Evolutionary conservation across 2,888 invertebrate genomes (phyloP).

Genomic region (Notodonta dromedarius): DNA sequence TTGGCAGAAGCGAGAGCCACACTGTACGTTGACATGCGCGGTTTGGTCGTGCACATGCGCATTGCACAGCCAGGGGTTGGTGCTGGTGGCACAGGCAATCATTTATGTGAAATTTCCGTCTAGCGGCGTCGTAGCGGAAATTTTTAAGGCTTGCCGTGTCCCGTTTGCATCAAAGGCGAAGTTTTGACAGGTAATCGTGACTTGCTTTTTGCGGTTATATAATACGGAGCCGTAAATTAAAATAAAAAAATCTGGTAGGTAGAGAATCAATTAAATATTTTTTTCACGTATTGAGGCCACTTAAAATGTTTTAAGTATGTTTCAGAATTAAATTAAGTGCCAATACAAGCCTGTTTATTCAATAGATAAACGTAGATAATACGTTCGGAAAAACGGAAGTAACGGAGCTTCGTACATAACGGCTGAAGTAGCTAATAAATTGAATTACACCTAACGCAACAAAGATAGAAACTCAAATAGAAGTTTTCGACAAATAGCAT

Average conservation of each 20-base stretch:
- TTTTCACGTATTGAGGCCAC: too few relatives aligned
- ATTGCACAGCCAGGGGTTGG: constrained; percentile 20
- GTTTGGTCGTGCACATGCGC: constrained; percentile 60
- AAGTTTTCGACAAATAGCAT: background rate
- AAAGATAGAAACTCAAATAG: background rate
- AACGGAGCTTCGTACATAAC: too few relatives aligned
- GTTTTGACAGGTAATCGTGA: constrained; percentile 45
- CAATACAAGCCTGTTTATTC: too few relatives aligned
- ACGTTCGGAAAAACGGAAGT: too few relatives aligned
- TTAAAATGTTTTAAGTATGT: too few relatives aligned
- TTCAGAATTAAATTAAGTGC: too few relatives aligned
- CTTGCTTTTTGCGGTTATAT: constrained; percentile 18
- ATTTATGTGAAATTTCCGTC: constrained; percentile 73
- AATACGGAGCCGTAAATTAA: background rate
- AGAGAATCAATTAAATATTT: too few relatives aligned
- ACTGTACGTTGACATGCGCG: constrained; percentile 64
- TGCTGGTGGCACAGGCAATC: constrained; percentile 56
- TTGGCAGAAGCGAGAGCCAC: constrained; percentile 52
- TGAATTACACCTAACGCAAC: background rate
- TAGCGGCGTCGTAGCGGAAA: constrained; percentile 57
- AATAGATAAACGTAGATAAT: too few relatives aligned
- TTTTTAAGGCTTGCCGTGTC: constrained; percentile 66
- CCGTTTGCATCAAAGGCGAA: constrained; percentile 38
- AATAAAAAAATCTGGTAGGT: too few relatives aligned
- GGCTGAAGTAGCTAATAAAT: too few relatives aligned